Evolutionary conservation across 2,888 invertebrate species (phyloP), one percentile per base, ranked within the genome.

Genomic region (Harpalus rufipes): DNA sequence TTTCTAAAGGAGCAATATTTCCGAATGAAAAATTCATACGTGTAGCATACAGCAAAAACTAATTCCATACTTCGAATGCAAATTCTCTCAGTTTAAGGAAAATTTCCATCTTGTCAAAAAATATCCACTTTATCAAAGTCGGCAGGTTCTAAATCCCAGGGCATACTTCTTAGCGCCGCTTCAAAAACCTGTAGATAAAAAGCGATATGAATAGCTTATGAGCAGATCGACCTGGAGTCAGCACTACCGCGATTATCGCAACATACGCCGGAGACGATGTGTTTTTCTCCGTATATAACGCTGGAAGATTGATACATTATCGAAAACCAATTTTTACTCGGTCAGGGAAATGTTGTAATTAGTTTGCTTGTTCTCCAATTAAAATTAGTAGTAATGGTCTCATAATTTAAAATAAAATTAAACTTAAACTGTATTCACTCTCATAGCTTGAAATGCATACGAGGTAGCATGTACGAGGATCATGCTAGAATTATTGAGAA

Each of bases 71-170:
- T 84, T 84, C 65, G 44, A 78, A 84, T 84, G 84, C 84, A 84
- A 84, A 84, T 84, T 76, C 78, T 25, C n/a, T 41, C 84, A 84
- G 84, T 84, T 84, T 84, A 84, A 56, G 51, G 32, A 65, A 78
- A 84, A 78, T 78, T 84, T 84, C 84, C 84, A 84, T 84, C 84
- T 78, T 84, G 84, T 84, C 78, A 84, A 84, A 76, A 84, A 84
- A 84, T 84, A 84, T 84, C 84, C 78, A 84, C 84, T 84, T 84
- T 84, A 84, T 84, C 84, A 84, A 84, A 84, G 84, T 84, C 84
- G 84, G 84, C 76, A 84, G 84, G 63, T 63, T 84, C 78, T 78
- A 84, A 85, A 85, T 85, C 85, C 85, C 80, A 39, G 58, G 59
- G 80, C 80, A 68, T 85, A 84, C 79, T 68, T 80, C 80, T 85